Percentiles rank a stretch among this genome's conserved stretches.
Evolutionary conservation across 2,888 invertebrate species (phyloP).

Genomic region (Mythimna lalbum): DNA sequence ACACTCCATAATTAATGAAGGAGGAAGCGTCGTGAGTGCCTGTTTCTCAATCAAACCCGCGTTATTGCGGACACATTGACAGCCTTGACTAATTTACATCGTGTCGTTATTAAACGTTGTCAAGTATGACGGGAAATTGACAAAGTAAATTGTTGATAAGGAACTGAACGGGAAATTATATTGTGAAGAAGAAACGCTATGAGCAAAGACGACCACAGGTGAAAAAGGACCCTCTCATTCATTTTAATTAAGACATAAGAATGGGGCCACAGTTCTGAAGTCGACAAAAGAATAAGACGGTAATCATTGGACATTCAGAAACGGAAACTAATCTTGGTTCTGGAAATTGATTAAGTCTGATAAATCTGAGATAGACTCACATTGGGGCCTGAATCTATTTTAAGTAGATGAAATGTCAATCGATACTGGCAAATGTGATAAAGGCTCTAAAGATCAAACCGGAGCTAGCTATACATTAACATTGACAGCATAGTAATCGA

Average conservation of each 20-base stretch:
- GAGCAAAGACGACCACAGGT: neutral
- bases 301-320: constrained; percentile 12
- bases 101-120: constrained; percentile 27
- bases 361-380: neutral
- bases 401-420: too few relatives aligned
- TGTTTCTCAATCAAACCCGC: constrained; percentile 36
- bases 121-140: constrained; percentile 5
- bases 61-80: constrained; percentile 39
- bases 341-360: constrained; percentile 8
- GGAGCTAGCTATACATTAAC: too few relatives aligned
- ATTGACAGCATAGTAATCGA: neutral
- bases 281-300: constrained; percentile 5
- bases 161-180: neutral
- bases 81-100: constrained; percentile 28
- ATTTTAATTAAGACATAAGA: constrained; percentile 10
- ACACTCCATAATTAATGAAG: constrained; percentile 40
- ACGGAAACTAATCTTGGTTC: constrained; percentile 1
- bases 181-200: neutral
- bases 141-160: neutral
- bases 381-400: neutral
- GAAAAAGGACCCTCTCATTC: constrained; percentile 5
- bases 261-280: neutral
- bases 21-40: constrained; percentile 30
- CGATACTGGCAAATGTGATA: neutral
- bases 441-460: neutral